A percentile compares a stretch with the other conserved stretches of the same genome.
Evolutionary conservation across 2,113 vertebrate species (phyloP).

Genomic region (Brachyistius frenatus): DNA sequence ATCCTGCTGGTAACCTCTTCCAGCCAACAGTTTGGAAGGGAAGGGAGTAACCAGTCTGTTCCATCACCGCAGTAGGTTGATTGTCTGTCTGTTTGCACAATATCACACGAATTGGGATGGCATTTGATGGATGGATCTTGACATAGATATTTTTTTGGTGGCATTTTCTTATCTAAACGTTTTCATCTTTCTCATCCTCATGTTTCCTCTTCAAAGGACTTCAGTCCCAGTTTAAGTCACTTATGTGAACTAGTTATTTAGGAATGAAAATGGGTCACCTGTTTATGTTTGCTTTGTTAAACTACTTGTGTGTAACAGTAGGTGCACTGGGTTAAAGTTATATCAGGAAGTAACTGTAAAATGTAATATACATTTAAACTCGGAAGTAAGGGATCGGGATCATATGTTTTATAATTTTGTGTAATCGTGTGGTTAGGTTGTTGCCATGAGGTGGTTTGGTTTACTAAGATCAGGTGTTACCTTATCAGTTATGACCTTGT

Average conservation of each 20-base stretch:
- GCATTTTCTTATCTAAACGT: constrained; percentile 7
- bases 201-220: constrained; percentile 23
- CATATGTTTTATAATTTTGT: too few relatives aligned
- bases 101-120: constrained; percentile 9
- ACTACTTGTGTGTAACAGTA: too few relatives aligned
- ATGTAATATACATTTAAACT: not conserved
- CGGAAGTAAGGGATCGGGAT: not conserved
- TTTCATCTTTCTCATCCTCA: not conserved
- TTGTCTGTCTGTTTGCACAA: constrained; percentile 1
- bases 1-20: constrained; percentile 59
- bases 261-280: constrained; percentile 11
- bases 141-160: not conserved
- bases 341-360: not conserved
- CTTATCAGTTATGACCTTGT: not conserved
- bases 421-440: not conserved
- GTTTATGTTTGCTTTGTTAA: too few relatives aligned
- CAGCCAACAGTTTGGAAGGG: constrained; percentile 43
- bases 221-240: constrained; percentile 24
- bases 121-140: not conserved
- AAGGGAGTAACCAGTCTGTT: constrained; percentile 47
- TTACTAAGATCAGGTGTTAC: not conserved
- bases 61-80: not conserved
- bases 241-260: constrained; percentile 35
- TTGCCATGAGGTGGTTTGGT: not conserved
- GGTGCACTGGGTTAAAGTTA: too few relatives aligned